These are phyloP conservation scores for Lepisosteus oculatus DNA, from an alignment of 2,113 vertebrate genomes.

Conservation along the genomic window DNA sequence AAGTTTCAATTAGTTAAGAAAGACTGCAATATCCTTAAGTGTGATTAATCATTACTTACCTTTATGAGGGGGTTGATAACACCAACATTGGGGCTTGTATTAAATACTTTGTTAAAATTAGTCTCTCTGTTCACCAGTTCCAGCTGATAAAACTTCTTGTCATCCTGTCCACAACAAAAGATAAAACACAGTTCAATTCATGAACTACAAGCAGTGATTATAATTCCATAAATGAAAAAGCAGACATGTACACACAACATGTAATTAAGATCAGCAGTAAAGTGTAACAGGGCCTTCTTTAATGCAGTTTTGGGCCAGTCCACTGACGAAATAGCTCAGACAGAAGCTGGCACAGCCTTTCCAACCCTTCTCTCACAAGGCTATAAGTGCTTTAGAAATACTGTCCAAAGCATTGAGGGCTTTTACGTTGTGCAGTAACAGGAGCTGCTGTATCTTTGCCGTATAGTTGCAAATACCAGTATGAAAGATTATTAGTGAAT, in stretches of 20 bases:
- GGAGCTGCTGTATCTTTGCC: too few relatives aligned
- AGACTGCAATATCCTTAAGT: background rate
- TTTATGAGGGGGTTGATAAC: conserved; percentile 97
- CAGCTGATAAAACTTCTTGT: conserved; percentile 98
- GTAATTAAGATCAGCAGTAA: background rate
- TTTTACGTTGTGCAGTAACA: too few relatives aligned
- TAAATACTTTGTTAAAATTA: conserved; percentile 99
- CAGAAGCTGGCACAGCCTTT: too few relatives aligned
- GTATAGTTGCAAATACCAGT: too few relatives aligned
- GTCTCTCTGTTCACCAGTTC: conserved; percentile 98
- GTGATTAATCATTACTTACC: conserved; percentile 66
- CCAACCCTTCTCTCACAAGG: too few relatives aligned
- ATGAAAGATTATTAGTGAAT: too few relatives aligned
- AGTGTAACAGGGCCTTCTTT: too few relatives aligned
- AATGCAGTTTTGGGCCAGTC: too few relatives aligned
- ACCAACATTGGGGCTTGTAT: conserved; percentile 93
- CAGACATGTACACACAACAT: background rate
- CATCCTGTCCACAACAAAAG: conserved; percentile 75
- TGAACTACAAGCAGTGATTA: background rate
- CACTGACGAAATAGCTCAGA: too few relatives aligned
- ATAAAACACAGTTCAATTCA: conserved; percentile 1
- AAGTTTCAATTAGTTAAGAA: background rate
- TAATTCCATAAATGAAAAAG: background rate
- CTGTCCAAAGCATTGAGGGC: too few relatives aligned
- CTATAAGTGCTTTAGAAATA: too few relatives aligned